A percentile compares a stretch with the other conserved stretches of the same genome.
Evolutionary conservation across 2,113 vertebrate species (phyloP).

Genomic region (Ophiodon elongatus): DNA sequence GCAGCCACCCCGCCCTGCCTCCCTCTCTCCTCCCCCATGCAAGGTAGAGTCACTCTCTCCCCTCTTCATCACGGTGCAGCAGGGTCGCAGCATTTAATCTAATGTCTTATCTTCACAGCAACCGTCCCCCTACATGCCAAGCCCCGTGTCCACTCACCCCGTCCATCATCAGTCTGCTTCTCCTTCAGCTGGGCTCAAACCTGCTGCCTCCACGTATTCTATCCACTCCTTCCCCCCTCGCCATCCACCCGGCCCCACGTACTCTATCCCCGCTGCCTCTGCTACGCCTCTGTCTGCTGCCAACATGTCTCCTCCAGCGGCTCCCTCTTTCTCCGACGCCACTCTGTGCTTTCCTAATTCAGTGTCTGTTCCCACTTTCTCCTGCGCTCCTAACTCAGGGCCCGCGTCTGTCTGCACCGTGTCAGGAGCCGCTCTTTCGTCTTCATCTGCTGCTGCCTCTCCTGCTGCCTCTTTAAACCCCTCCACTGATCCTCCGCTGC

Average conservation of each 20-base stretch:
- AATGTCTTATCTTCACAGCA: constrained; percentile 64
- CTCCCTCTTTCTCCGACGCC: constrained; percentile 38
- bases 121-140: constrained; percentile 65
- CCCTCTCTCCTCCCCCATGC: constrained; percentile 83
- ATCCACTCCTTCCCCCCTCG: constrained; percentile 40
- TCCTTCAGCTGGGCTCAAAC: constrained; percentile 31
- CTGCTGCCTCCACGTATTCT: constrained; percentile 45
- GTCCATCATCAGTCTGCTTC: constrained; percentile 40
- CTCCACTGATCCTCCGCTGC: constrained; percentile 86
- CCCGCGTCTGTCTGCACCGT: constrained; percentile 10
- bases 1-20: constrained; percentile 51
- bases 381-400: constrained; percentile 52
- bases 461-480: constrained; percentile 65
- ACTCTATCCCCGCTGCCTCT: constrained; percentile 9
- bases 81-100: not conserved
- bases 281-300: constrained; percentile 27
- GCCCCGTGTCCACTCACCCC: constrained; percentile 20
- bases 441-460: not conserved
- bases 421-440: constrained; percentile 26
- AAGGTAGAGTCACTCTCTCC: constrained; percentile 72
- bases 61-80: not conserved
- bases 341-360: constrained; percentile 44
- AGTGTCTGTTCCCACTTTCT: constrained; percentile 38
- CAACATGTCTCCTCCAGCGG: constrained; percentile 32
- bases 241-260: constrained; percentile 26